phyloP scores from a whole-genome alignment of 2,888 invertebrate species.

The Coelogynopora nodosa region DNA sequence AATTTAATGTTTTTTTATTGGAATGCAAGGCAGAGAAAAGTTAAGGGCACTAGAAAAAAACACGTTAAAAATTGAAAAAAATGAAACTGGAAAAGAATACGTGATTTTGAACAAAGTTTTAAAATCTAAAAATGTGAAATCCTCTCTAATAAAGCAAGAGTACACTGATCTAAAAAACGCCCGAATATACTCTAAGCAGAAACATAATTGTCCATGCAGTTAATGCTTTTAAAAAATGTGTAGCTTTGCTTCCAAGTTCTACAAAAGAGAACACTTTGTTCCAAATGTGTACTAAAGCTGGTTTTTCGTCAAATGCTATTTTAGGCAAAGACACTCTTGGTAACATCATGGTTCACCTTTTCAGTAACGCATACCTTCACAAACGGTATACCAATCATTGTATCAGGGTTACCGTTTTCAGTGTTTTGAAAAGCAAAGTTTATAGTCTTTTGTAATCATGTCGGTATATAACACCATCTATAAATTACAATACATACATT shows the following conservation, averaged over 20 bases:
- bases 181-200: background rate
- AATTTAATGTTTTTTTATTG: background rate
- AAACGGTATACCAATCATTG: slow-evolving; percentile 19
- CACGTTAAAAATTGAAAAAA: background rate
- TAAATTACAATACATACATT: no score
- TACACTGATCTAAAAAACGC: background rate
- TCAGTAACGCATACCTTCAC: slow-evolving; percentile 18
- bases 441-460: no score
- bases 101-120: background rate
- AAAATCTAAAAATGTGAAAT: background rate
- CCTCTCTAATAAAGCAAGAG: background rate
- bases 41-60: background rate
- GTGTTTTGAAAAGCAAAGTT: slow-evolving; percentile 2
- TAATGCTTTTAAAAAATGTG: background rate
- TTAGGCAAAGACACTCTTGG: slow-evolving; percentile 31
- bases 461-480: no score
- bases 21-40: background rate
- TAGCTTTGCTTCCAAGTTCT: slow-evolving; percentile 16
- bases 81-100: background rate
- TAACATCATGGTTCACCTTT: slow-evolving; percentile 27
- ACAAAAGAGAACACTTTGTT: slow-evolving; percentile 12
- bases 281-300: background rate
- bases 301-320: slow-evolving; percentile 17
- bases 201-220: slow-evolving; percentile 22
- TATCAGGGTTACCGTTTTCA: slow-evolving; percentile 22